These are phyloP conservation scores for Entelurus aequoreus DNA, from an alignment of 2,113 vertebrate species.

Conservation along the genomic window DNA sequence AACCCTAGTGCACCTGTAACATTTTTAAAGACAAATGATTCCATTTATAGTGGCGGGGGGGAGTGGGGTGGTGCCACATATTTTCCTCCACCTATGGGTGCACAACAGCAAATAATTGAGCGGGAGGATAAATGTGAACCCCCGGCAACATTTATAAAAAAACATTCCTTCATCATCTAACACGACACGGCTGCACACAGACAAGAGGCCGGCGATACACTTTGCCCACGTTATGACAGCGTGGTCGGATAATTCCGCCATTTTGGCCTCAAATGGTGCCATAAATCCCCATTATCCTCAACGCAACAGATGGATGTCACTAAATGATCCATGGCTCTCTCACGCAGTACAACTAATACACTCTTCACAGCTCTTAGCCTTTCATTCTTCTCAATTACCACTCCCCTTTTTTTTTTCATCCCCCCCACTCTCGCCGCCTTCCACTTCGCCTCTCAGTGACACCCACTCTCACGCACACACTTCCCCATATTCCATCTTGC, in stretches of 20 bases:
- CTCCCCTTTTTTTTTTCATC: conserved; percentile 35
- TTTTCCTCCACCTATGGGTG: too few relatives aligned
- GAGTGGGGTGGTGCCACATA: too few relatives aligned
- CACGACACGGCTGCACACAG: conserved; percentile 3
- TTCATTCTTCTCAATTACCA: conserved; percentile 68
- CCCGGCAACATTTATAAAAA: too few relatives aligned
- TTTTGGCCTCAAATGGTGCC: conserved; percentile 41
- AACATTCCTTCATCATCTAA: neutral
- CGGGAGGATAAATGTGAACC: too few relatives aligned
- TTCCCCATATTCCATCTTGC: conserved; percentile 11
- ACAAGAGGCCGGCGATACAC: neutral
- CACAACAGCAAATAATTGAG: too few relatives aligned
- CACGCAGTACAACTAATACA: conserved; percentile 66
- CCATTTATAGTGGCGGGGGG: too few relatives aligned
- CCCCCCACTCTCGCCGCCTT: conserved; percentile 29
- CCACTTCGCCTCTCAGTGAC: neutral
- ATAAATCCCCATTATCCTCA: conserved; percentile 64
- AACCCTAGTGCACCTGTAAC: too few relatives aligned
- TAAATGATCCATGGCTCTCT: conserved; percentile 66
- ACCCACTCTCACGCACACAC: neutral
- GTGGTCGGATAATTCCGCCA: conserved; percentile 36
- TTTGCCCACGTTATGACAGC: conserved; percentile 56
- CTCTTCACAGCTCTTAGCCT: conserved; percentile 65
- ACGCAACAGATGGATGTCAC: conserved; percentile 61
- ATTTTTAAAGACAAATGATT: too few relatives aligned